These are phyloP conservation scores for Tautogolabrus adspersus DNA, from an alignment of 2,113 vertebrate genomes.

Conservation along the genomic window DNA sequence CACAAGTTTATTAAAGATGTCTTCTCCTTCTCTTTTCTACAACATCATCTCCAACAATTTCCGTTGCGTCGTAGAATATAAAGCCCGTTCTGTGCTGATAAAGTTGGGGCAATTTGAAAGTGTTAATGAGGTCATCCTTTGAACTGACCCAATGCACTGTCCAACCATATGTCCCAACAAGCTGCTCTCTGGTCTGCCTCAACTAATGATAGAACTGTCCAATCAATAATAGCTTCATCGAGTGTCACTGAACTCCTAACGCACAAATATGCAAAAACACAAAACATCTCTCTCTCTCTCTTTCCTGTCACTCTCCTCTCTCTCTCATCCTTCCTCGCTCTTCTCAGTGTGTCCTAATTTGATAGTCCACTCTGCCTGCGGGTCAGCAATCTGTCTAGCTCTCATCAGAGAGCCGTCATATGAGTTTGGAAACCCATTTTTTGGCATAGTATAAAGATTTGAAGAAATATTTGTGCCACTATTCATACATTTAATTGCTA, in stretches of 20 bases:
- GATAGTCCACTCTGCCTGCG: constrained; percentile 39
- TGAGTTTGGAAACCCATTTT: constrained; percentile 36
- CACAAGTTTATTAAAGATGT: not conserved
- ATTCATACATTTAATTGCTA: constrained; percentile 14
- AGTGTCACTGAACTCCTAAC: constrained; percentile 31
- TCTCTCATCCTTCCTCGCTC: not conserved
- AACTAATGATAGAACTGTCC: constrained; percentile 59
- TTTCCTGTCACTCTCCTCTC: not conserved
- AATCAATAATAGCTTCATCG: constrained; percentile 67
- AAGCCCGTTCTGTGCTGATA: constrained; percentile 16
- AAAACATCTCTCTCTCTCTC: constrained; percentile 8
- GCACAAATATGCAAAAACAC: not conserved
- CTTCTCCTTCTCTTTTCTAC: not conserved
- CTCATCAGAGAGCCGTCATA: constrained; percentile 48
- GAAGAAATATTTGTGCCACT: not conserved
- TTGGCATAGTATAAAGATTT: constrained; percentile 22
- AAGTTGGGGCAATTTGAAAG: constrained; percentile 24
- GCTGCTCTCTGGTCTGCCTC: constrained; percentile 46
- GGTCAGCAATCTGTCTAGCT: constrained; percentile 53
- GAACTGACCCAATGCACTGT: constrained; percentile 57
- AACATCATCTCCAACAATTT: not conserved
- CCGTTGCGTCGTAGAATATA: not conserved
- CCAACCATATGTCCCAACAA: constrained; percentile 33
- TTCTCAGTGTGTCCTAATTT: constrained; percentile 59
- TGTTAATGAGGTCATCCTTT: constrained; percentile 54